Conservation (phyloP, 2,113 vertebrate species). For the Stictonetta naevosa region DNA sequence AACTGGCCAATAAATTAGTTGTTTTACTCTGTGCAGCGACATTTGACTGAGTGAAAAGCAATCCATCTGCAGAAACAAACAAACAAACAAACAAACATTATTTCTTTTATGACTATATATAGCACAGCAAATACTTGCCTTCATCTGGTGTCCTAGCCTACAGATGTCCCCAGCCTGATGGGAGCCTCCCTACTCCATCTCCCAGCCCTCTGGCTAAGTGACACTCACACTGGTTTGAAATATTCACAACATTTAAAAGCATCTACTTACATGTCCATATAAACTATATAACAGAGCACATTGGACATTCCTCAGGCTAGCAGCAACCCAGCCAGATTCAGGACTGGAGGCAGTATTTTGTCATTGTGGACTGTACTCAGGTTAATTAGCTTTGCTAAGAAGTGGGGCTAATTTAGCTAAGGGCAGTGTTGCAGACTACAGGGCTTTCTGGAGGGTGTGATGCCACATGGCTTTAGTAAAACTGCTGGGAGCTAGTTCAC, state of each 20-base stretch:
- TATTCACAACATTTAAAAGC: neutral
- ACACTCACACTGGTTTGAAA: neutral
- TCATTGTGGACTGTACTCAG: neutral
- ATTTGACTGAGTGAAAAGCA: neutral
- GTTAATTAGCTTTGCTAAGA: neutral
- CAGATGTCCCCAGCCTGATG: neutral
- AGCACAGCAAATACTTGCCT: neutral
- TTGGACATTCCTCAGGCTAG: neutral
- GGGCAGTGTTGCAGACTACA: neutral
- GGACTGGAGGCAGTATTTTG: neutral
- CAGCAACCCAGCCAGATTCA: neutral
- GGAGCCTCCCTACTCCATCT: neutral
- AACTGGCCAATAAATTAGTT: neutral
- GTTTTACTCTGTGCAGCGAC: neutral
- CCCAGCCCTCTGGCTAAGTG: fast-evolving
- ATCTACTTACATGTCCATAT: neutral
- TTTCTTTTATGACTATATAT: neutral
- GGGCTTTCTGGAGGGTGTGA: neutral
- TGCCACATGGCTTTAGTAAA: fast-evolving
- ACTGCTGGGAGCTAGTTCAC: neutral
- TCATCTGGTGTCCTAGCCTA: neutral
- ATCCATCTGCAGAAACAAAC: neutral
- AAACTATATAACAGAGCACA: neutral
- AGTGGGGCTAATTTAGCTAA: neutral
- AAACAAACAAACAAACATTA: neutral